Evolutionary conservation across 2,797 vertebrate species (phyloP).

Genomic region (Megaceryle alcyon): DNA sequence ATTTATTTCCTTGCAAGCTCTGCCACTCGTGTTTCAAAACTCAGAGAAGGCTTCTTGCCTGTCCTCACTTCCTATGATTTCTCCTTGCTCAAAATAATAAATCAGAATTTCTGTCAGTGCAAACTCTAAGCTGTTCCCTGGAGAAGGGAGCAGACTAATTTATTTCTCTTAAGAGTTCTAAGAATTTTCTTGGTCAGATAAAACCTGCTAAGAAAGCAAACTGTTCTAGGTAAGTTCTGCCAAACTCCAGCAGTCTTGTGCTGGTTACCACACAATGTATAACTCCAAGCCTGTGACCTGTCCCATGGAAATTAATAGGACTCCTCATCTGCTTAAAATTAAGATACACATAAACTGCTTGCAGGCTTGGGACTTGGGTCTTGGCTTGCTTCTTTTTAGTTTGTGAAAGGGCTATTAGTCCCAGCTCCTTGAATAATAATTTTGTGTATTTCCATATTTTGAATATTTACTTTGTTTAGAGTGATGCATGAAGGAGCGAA

Average conservation of each 20-base stretch:
- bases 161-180: not conserved
- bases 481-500: not conserved
- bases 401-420: not conserved
- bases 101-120: not conserved
- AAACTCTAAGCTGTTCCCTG: not conserved
- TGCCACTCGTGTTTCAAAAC: not conserved
- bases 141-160: not conserved
- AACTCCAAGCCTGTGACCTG: not conserved
- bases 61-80: not conserved
- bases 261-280: not conserved
- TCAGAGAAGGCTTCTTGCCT: not conserved
- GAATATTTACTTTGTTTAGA: not conserved
- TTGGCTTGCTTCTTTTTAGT: not conserved
- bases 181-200: not conserved
- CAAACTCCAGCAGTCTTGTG: not conserved
- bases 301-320: not conserved
- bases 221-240: not conserved
- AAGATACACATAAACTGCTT: not conserved
- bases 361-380: not conserved
- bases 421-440: not conserved
- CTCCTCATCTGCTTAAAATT: not conserved
- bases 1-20: not conserved
- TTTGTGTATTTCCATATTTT: not conserved
- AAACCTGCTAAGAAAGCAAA: not conserved
- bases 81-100: not conserved